These are phyloP conservation scores for Dasyurus viverrinus DNA, from an alignment of 2,113 vertebrate species.

Conservation along the genomic window DNA sequence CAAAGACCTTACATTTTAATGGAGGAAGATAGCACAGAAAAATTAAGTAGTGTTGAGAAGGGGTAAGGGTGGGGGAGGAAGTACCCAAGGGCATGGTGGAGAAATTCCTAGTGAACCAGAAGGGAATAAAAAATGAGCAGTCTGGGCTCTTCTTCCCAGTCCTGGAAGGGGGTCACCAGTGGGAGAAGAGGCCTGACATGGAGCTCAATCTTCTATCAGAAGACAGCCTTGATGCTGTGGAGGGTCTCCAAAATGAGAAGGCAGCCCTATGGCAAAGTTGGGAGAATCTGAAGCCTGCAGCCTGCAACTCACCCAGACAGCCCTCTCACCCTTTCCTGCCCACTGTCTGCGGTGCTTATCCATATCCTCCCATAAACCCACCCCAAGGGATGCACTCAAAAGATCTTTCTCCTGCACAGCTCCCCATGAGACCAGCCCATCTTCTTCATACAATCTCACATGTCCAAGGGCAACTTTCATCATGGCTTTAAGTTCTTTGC, in stretches of 20 bases:
- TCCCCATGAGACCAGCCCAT: background rate
- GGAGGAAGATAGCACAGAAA: background rate
- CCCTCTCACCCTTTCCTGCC: background rate
- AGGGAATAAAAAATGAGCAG: background rate
- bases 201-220: too few species aligned
- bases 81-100: background rate
- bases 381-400: background rate
- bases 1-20: background rate
- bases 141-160: background rate
- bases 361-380: too few species aligned
- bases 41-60: background rate
- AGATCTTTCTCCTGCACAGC: background rate
- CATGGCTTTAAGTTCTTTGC: too few species aligned
- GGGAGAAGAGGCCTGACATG: background rate
- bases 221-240: background rate
- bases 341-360: background rate
- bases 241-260: background rate
- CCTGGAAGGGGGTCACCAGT: background rate
- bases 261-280: background rate
- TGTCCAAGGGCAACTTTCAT: background rate
- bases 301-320: background rate
- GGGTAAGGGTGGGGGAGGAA: background rate
- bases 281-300: background rate
- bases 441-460: background rate
- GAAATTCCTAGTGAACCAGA: background rate